Conservation (phyloP, 2,888 invertebrate species). For the Lobophora halterata region DNA sequence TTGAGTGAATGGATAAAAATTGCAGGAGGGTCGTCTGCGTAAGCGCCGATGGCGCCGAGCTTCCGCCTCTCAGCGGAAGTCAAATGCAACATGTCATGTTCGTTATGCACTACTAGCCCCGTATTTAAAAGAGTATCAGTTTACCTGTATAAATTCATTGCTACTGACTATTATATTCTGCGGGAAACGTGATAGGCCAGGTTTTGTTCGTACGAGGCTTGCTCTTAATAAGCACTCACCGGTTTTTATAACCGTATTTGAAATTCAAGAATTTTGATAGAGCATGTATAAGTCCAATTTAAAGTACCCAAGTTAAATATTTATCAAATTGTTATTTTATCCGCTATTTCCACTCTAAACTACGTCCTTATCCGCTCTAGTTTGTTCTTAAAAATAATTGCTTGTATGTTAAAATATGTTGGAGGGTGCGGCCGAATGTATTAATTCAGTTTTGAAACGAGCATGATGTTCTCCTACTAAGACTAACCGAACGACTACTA, state of each 20-base stretch:
- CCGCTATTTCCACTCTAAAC: too few relatives aligned
- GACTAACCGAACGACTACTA: too few relatives aligned
- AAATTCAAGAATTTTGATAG: too few relatives aligned
- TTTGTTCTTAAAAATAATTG: too few relatives aligned
- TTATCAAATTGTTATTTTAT: too few relatives aligned
- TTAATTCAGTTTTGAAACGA: too few relatives aligned
- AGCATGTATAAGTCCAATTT: too few relatives aligned
- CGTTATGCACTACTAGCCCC: constrained; percentile 62
- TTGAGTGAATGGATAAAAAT: constrained; percentile 51
- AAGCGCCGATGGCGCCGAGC: constrained; percentile 65
- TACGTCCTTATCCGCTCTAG: too few relatives aligned
- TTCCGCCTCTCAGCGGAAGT: constrained; percentile 68
- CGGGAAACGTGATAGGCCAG: constrained; percentile 29
- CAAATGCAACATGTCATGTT: constrained; percentile 66
- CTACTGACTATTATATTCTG: constrained; percentile 40
- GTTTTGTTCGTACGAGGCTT: constrained; percentile 28
- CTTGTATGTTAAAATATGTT: too few relatives aligned
- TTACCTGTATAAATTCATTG: constrained; percentile 50
- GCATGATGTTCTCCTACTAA: too few relatives aligned
- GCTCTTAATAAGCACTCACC: constrained; percentile 27
- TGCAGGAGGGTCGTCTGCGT: constrained; percentile 52
- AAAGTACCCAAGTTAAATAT: too few relatives aligned
- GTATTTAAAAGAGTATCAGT: constrained; percentile 49
- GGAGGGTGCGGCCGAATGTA: too few relatives aligned
- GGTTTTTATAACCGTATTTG: constrained; percentile 21